Evolutionary conservation across 1,140 invertebrate species (phyloP), one percentile per base, ranked within the genome.

Genomic region (Apolygus lucorum): DNA sequence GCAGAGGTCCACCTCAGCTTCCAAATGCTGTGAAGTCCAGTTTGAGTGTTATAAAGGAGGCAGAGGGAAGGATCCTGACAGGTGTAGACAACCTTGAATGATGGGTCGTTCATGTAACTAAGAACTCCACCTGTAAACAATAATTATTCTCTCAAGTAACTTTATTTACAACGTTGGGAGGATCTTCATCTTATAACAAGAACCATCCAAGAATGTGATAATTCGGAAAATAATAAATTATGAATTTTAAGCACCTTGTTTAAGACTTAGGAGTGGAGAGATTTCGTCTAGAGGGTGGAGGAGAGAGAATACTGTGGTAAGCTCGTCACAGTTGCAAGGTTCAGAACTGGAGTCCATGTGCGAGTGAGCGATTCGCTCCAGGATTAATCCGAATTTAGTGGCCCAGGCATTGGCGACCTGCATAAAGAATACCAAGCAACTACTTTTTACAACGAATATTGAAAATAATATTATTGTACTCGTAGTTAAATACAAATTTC

Each of bases 221-320:
- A n/a, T n/a, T n/a, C n/a, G n/a, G n/a, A n/a, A n/a, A n/a, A n/a
- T n/a, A n/a, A n/a, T n/a, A n/a, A n/a, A n/a, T n/a, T n/a, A n/a
- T n/a, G n/a, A n/a, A n/a, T n/a, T n/a, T n/a, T 28, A 70, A 63
- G 13, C 78, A 75, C 84, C 84, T 74, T 85, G 84, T 75, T 89
- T 90, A 42, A 74, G 73, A 67, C 90, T 84, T 2, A 94, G 81
- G 28, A 95, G 84, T 2, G 93, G 93, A 67, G 88, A 87, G 28
- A 95, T 88, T 81, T 96, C 93, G 80, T 95, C 90, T 28, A 96
- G 80, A 0, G 93, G 92, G 84, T 96, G 92, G 24, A 88, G 83
- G 72, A 96, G 79, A 28, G 91, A 93, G 79, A 92, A 96, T 54
- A 91, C 81, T 1, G 86, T 86, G 0, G 89, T 87, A 74, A 88